Evolutionary conservation across 1,140 invertebrate genomes (phyloP), one percentile per base, ranked within the genome.

Genomic region (Saccostrea cuccullata): DNA sequence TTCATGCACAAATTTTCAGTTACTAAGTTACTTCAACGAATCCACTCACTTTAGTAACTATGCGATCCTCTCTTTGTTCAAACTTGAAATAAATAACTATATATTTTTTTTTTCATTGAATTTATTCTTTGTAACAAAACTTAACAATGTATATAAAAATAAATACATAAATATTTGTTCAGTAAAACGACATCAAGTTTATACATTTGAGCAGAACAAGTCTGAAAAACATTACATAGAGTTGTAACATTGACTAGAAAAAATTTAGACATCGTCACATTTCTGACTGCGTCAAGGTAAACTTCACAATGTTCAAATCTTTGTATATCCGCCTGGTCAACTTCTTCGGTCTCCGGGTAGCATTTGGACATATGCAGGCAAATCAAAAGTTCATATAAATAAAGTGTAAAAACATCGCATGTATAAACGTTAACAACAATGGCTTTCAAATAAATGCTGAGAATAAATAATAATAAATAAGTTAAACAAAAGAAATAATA

Each of bases 61-160:
- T 20, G 15, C n/a, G 15, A 5, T 6, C 17, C n/a, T 64, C n/a
- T 60, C 3, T 64, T 64, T 64, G 58, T n/a, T 20, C n/a, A 20
- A 20, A 64, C n/a, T 20, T 20, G 17, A 64, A 20, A 64, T 64
- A 20, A 64, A 20, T 64, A n/a, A 64, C 0, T 60, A 17, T 2
- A 5, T 15, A n/a, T 64, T 77, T 77, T 36, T 30, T 77, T 77
- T 77, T 77, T 36, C 70, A 77, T 36, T 77, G 70, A 30, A 77
- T 77, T 77, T 77, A 77, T 36, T 77, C 26, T 70, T 77, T 77
- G 23, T 26, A 26, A 77, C 26, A 77, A 77, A 77, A 77, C 26
- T 36, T 77, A 77, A 77, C 70, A 77, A 77, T 77, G 70, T 77
- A 77, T 77, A 77, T 77, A 77, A 77, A 77, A 77, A 77, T 77